phyloP scores from a whole-genome alignment of 2,113 vertebrate genomes.

The Orcinus orca region DNA sequence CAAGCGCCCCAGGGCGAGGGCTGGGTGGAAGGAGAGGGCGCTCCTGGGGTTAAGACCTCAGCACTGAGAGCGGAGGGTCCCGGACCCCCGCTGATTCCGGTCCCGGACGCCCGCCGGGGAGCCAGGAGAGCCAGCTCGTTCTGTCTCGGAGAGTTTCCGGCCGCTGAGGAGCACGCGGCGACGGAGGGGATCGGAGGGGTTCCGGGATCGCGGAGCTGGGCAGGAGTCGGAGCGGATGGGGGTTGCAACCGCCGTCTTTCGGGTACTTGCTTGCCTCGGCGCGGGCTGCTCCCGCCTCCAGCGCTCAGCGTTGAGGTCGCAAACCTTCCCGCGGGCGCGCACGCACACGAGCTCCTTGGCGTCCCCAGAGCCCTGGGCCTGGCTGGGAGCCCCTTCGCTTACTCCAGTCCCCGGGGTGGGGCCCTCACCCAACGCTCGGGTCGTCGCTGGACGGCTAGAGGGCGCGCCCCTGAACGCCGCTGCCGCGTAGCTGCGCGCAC shows the following conservation, averaged over 20 bases:
- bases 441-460: background rate
- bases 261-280: constrained; percentile 75
- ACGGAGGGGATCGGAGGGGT: constrained; percentile 66
- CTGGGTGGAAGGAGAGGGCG: too few species aligned
- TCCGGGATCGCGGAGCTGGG: constrained; percentile 78
- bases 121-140: constrained; percentile 86
- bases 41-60: background rate
- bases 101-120: constrained; percentile 79
- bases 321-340: too few species aligned
- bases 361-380: background rate
- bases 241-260: constrained; percentile 91
- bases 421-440: too few species aligned
- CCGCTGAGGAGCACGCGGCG: constrained; percentile 86
- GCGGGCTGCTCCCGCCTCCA: rapidly evolving
- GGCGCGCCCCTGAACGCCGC: background rate
- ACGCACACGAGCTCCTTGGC: background rate
- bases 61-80: background rate
- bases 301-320: background rate
- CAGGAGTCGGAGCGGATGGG: constrained; percentile 93
- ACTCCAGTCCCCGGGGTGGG: too few species aligned
- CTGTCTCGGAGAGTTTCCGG: constrained; percentile 90
- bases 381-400: background rate
- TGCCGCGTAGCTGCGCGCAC: constrained; percentile 82
- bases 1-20: background rate
- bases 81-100: rapidly evolving